These are phyloP conservation scores for Andrena haemorrhoa DNA, from an alignment of 2,888 invertebrate genomes.

Conservation along the genomic window DNA sequence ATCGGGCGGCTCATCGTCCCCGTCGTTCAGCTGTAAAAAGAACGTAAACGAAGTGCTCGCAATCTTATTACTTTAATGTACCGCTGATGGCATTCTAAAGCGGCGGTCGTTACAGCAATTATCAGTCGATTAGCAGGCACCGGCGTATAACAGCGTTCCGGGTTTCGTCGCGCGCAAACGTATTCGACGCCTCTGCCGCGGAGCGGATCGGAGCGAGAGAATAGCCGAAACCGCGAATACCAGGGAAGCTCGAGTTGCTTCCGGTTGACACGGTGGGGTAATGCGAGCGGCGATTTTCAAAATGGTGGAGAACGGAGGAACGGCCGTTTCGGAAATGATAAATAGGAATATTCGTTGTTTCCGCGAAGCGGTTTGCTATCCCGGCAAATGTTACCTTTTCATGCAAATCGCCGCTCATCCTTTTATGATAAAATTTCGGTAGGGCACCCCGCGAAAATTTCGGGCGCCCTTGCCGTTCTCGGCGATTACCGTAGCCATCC, in stretches of 20 bases:
- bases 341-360: conserved; percentile 58
- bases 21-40: conserved; percentile 26
- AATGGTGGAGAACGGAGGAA: conserved; percentile 60
- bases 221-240: conserved; percentile 64
- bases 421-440: conserved; percentile 28
- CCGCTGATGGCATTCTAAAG: conserved; percentile 57
- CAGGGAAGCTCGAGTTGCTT: conserved; percentile 69
- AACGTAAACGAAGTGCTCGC: conserved; percentile 25
- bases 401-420: conserved; percentile 21
- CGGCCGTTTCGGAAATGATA: conserved; percentile 63
- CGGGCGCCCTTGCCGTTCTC: not conserved
- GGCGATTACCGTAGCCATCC: not conserved
- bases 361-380: conserved; percentile 24
- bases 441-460: not conserved
- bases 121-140: conserved; percentile 66
- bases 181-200: conserved; percentile 39
- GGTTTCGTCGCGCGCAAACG: conserved; percentile 58
- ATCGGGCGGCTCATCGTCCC: conserved; percentile 1
- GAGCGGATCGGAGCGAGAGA: conserved; percentile 52
- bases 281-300: conserved; percentile 70
- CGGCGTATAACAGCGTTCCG: conserved; percentile 42
- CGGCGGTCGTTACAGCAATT: conserved; percentile 57
- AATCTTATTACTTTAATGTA: conserved; percentile 61
- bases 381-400: conserved; percentile 41
- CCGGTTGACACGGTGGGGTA: conserved; percentile 62